phyloP scores from a whole-genome alignment of 2,888 invertebrate genomes.

The Mesopsocus fuscifrons region DNA sequence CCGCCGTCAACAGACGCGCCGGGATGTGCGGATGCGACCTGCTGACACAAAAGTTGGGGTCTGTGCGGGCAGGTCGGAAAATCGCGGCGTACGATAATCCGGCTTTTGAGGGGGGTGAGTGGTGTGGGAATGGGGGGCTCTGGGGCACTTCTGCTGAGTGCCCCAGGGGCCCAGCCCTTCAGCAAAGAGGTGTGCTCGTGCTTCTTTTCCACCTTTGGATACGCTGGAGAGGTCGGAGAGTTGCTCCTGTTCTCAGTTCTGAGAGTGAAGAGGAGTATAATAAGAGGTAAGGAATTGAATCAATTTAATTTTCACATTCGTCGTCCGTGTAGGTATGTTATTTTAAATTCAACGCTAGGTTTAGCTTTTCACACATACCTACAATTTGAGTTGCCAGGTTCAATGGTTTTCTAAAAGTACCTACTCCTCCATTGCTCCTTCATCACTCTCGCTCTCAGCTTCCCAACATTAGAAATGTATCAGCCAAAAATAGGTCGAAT shows the following conservation, averaged over 20 bases:
- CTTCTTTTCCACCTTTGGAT: not conserved
- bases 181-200: not conserved
- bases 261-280: not conserved
- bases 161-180: not conserved
- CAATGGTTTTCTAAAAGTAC: too few species aligned
- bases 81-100: not conserved
- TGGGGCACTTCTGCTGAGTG: not conserved
- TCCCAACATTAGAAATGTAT: too few species aligned
- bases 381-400: too few species aligned
- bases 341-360: too few species aligned
- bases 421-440: too few species aligned
- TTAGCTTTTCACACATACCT: too few species aligned
- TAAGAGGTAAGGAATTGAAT: constrained; percentile 1
- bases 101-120: not conserved
- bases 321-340: too few species aligned
- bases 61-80: too few species aligned
- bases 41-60: not conserved
- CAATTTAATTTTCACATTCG: too few species aligned
- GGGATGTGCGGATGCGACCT: constrained; percentile 4
- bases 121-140: not conserved
- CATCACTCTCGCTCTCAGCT: too few species aligned
- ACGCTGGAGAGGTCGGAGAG: constrained; percentile 2
- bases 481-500: too few species aligned
- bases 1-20: too few species aligned
- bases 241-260: not conserved